Percentiles rank a stretch among this genome's conserved stretches.
phyloP scores from a whole-genome alignment of 2,113 vertebrate genomes.

The Suricata suricatta region DNA sequence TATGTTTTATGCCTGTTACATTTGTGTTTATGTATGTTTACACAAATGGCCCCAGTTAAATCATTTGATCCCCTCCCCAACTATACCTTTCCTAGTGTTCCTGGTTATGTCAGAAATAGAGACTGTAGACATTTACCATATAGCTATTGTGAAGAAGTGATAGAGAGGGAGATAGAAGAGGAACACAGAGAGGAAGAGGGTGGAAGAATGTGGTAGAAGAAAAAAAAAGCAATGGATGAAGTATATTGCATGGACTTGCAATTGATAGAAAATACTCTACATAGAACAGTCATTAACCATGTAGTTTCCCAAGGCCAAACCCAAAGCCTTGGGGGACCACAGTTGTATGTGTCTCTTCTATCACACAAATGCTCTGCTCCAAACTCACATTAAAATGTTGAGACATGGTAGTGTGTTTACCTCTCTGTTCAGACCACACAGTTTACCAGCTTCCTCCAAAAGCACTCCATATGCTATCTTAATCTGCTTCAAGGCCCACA shows the following conservation, averaged over 20 bases:
- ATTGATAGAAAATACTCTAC: neutral
- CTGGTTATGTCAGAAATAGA: neutral
- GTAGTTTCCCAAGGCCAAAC: neutral
- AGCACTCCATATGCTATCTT: neutral
- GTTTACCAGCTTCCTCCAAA: neutral
- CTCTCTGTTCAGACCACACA: neutral
- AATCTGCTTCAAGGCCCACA: neutral
- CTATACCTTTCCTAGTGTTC: neutral
- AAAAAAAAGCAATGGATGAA: neutral
- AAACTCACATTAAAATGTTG: neutral
- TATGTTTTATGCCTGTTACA: neutral
- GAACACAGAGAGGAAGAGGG: neutral
- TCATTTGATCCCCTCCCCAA: neutral
- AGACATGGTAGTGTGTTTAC: no score
- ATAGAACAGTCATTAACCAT: neutral
- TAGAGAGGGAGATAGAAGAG: neutral
- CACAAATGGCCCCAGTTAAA: neutral
- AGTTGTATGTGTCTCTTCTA: neutral
- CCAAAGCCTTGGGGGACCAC: neutral
- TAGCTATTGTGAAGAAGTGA: rapidly evolving
- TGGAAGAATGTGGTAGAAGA: neutral
- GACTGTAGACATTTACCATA: neutral
- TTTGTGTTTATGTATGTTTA: neutral
- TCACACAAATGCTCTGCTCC: neutral
- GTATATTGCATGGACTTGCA: neutral